Conservation (phyloP, 2,797 vertebrate species). For the Danio kyathit region DNA sequence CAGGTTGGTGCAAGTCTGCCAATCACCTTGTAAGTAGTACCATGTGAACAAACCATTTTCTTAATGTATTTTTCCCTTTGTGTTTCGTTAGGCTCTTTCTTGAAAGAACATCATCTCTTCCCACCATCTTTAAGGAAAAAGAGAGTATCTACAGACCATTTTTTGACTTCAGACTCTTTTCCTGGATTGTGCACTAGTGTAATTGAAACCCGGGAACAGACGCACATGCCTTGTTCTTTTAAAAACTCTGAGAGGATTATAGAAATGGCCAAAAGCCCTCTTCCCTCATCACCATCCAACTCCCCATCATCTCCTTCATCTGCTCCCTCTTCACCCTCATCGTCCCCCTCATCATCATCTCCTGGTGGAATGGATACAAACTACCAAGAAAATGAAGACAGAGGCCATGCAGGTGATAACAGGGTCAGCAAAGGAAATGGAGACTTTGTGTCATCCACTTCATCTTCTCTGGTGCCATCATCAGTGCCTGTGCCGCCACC, state of each 20-base stretch:
- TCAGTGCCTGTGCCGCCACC: constrained; percentile 50
- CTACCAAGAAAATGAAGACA: constrained; percentile 68
- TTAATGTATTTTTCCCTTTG: constrained; percentile 19
- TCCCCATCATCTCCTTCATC: constrained; percentile 76
- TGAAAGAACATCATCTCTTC: constrained; percentile 37
- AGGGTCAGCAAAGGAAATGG: constrained; percentile 64
- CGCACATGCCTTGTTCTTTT: constrained; percentile 68
- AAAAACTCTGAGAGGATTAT: constrained; percentile 62
- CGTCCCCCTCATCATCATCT: constrained; percentile 73
- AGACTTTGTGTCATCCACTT: constrained; percentile 75
- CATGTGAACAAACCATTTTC: background rate
- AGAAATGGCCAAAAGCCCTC: constrained; percentile 71
- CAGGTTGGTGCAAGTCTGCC: constrained; percentile 42
- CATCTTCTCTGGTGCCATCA: constrained; percentile 63
- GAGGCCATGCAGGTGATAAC: constrained; percentile 54
- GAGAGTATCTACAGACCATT: constrained; percentile 26
- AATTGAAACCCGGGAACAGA: constrained; percentile 68
- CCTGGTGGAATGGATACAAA: constrained; percentile 60
- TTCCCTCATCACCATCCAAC: constrained; percentile 69
- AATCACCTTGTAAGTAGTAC: background rate
- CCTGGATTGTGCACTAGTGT: constrained; percentile 69
- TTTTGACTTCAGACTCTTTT: constrained; percentile 44
- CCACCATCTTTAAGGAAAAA: constrained; percentile 17
- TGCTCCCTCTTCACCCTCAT: constrained; percentile 69
- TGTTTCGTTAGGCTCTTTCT: constrained; percentile 60